These are phyloP conservation scores for Avahi laniger DNA, from an alignment of 2,797 vertebrate species.

Conservation along the genomic window DNA sequence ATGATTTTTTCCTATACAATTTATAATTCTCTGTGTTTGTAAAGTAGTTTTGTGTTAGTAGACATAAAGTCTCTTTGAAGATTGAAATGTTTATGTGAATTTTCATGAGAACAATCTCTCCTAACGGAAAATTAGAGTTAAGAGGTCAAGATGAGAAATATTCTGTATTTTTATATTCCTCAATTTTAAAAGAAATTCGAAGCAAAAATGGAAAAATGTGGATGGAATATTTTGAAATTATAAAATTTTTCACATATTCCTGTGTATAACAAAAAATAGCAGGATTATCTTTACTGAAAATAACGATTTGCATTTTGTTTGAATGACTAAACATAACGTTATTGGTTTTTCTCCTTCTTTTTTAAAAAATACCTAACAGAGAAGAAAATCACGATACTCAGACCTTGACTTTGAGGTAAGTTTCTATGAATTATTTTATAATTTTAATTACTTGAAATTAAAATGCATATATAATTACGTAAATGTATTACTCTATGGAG, in stretches of 20 bases:
- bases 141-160: slow-evolving; percentile 1
- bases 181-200: neutral
- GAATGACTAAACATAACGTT: slow-evolving; percentile 79
- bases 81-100: neutral
- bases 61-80: neutral
- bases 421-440: slow-evolving; percentile 82
- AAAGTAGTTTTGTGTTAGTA: neutral
- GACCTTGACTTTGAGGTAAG: slow-evolving; percentile 99
- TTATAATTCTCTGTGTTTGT: neutral
- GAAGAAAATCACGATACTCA: slow-evolving; percentile 99
- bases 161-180: neutral
- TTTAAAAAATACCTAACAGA: slow-evolving; percentile 89
- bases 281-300: slow-evolving; percentile 36
- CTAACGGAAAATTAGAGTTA: neutral
- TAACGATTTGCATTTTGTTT: slow-evolving; percentile 50
- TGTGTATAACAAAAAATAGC: slow-evolving; percentile 7
- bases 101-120: neutral
- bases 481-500: neutral
- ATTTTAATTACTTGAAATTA: slow-evolving; percentile 74
- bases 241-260: slow-evolving; percentile 30
- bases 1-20: neutral
- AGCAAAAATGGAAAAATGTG: neutral
- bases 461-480: slow-evolving; percentile 28
- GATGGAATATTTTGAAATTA: slow-evolving; percentile 24
- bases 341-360: slow-evolving; percentile 83